Base-by-base conservation (phyloP, 2,888 invertebrate genomes). In the Pseudococcus jackbeardsleyi region DNA sequence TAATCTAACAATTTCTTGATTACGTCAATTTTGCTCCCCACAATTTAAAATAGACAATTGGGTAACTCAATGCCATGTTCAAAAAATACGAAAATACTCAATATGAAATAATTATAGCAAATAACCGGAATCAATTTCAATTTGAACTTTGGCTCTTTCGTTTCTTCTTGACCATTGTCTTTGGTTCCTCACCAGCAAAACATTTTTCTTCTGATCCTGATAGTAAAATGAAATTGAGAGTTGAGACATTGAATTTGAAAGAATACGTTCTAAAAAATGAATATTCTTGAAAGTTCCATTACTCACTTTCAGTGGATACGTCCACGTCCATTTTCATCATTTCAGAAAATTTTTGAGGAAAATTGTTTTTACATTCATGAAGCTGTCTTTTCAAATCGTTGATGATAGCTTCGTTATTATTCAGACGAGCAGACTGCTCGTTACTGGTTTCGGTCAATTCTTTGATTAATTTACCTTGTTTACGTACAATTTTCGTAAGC, bases 381-480 rank as follows among this genome's bases (percentile, higher is more conserved):
- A 64, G 72, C 42, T 72, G 72, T 64, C 48, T 59, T 11, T 86
- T 86, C 19, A 86, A 46, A 48, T 86, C 86, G 19, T 86, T 86
- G 11, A 86, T 72, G 15, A 86, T 46, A 1, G 68, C 46, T 42
- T 86, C 86, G 22, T 86, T 68, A 22, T 86, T 86, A 19, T 48
- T 86, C n/a, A 86, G 19, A 39, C 86, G 72, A 48, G 64, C 86
- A 15, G 86, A 17, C 19, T 86, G 86, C n/a, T 86, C 86, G 68
- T 39, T 86, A 33, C 59, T 42, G 0, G 86, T 86, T 11, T 68
- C 72, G 17, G 59, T 39, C 39, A 86, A 86, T 86, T 86, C 86
- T 86, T 72, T 86, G 72, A 86, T 86, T 19, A 72, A 19, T 68
- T 68, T 59, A 8, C 46, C 72, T 72, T 86, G 86, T 19, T 68